Base-by-base conservation (phyloP, 2,113 vertebrate species). In the Pardalotus punctatus region DNA sequence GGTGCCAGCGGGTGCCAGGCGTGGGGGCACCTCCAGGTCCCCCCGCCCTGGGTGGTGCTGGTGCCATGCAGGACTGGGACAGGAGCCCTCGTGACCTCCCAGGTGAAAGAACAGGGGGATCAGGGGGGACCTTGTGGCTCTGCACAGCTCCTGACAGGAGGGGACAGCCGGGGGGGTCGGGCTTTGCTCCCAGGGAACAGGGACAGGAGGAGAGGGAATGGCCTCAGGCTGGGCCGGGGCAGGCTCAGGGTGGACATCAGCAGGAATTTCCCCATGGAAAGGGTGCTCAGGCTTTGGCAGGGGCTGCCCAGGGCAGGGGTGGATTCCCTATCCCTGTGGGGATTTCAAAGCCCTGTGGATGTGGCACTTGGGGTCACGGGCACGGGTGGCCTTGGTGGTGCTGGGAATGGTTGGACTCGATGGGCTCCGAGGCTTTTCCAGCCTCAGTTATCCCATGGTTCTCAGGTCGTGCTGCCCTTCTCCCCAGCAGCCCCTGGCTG, bases 1-100 rank as follows among this genome's bases (percentile, higher is more conserved):
- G 2, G 45, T 14, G 45, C 72, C 10, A 50, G 19, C 4, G 1
- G 65, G 61, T 50, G 57, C 47, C 48, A 12, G 3, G n/a, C 79
- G 48, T 11, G 42, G 24, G 62, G 58, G 21, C 72, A 28, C 28
- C n/a, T 17, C 48, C 19, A 19, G 45, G 29, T 81, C 88, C 22
- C 74, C 56, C 47, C 1, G 1, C 58, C 64, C 38, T 31, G 24
- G 83, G 7, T 4, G 12, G 48, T 42, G 56, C 50, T 5, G 3
- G 65, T 31, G 74, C 47, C 2, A 0, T 12, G 65, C 76, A 21
- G 51, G 42, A 35, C n/a, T 53, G 12, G 93, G 80, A 35, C 6
- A n/a, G 23, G 28, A 73, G 64, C 91, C 91, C 94, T 78, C 76
- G 89, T 61, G 64, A 43, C 15, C 38, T 56, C 79, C 97, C 87